Percentiles rank a stretch among this genome's conserved stretches.
phyloP scores from a whole-genome alignment of 2,113 vertebrate genomes.

The Vulpes ferrilata region DNA sequence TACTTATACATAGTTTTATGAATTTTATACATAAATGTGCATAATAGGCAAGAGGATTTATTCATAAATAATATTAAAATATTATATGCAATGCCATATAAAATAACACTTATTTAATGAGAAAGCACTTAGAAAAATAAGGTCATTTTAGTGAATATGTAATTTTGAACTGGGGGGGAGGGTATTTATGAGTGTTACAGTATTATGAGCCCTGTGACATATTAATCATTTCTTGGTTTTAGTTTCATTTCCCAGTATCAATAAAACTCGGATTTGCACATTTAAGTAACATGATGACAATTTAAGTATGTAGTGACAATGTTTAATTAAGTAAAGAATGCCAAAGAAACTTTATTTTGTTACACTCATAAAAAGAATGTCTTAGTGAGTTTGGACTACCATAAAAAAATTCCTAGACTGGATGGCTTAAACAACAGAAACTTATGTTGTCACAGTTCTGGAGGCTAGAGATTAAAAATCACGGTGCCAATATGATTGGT shows the following conservation, averaged over 20 bases:
- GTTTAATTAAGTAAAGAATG: background rate
- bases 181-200: background rate
- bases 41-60: background rate
- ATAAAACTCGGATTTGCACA: background rate
- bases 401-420: background rate
- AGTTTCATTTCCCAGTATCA: background rate
- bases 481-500: background rate
- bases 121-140: background rate
- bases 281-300: background rate
- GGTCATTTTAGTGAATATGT: background rate
- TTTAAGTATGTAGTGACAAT: background rate
- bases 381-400: background rate
- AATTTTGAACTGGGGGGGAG: background rate
- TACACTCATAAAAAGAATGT: background rate
- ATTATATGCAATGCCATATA: background rate
- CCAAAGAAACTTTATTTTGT: background rate
- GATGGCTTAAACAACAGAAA: background rate
- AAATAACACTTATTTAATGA: background rate
- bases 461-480: background rate
- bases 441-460: background rate
- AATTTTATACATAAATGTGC: background rate
- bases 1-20: background rate
- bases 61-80: background rate
- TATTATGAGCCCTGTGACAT: background rate
- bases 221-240: background rate